Conservation (phyloP, 2,113 vertebrate genomes). For the Lasiurus cinereus region DNA sequence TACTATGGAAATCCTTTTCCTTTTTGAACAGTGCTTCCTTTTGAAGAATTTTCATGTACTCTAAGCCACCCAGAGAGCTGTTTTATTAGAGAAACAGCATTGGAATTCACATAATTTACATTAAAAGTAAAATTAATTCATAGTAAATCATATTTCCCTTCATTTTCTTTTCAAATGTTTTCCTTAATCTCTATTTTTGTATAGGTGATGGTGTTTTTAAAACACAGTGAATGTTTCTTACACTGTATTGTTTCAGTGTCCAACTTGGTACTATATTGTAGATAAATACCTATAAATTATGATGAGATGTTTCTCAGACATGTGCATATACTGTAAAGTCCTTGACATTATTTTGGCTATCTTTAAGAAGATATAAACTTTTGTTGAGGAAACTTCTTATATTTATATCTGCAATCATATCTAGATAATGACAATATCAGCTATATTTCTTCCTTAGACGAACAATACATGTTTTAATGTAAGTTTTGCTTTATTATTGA, state of each 20-base stretch:
- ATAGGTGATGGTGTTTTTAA: neutral
- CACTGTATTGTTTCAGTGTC: neutral
- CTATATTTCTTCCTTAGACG: neutral
- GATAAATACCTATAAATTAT: neutral
- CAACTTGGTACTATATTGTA: neutral
- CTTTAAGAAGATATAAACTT: constrained; percentile 30
- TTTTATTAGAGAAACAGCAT: neutral
- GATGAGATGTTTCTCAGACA: neutral
- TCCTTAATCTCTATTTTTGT: neutral
- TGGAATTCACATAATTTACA: constrained; percentile 17
- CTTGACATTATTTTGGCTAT: neutral
- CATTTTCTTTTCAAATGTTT: neutral
- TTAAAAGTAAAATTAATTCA: neutral
- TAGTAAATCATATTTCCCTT: neutral
- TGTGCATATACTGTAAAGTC: neutral
- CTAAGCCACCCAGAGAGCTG: neutral
- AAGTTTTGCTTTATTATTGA: constrained; percentile 7
- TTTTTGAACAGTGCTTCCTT: constrained; percentile 22
- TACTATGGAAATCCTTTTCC: constrained; percentile 11
- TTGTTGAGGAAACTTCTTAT: neutral
- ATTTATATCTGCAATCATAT: neutral
- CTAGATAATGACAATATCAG: neutral
- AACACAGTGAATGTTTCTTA: neutral
- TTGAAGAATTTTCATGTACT: constrained; percentile 23
- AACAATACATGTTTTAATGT: constrained; percentile 14